Evolutionary conservation across 2,888 invertebrate species (phyloP), one percentile per base, ranked within the genome.

Genomic region (Trilocha varians): DNA sequence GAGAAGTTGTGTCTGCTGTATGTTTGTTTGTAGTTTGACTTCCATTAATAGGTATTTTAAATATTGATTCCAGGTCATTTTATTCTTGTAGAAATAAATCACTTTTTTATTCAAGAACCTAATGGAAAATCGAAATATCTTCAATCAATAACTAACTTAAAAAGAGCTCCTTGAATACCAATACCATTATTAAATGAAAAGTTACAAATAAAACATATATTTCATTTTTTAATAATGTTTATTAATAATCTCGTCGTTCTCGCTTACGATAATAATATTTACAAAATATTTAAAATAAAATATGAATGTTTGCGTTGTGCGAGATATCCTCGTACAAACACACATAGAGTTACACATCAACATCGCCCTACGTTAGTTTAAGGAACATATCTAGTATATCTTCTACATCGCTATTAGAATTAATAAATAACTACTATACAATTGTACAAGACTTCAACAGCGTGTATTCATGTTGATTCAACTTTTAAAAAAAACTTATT

Each of bases 361-460:
- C 71, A 73, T 70, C 66, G 53, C 61, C 58, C 78, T 77, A 78
- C 75, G 45, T 64, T 65, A 53, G 57, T 52, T 55, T 59, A 75
- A 74, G 75, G 72, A 78, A 78, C 78, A 74, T 78, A 76, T 66
- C 79, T 79, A 82, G 65, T 65, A 25, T 25, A 25, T 70, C 62
- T 51, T 59, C 79, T 79, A 80, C 78, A 53, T 56, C 59, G 65
- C 72, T 78, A 77, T 73, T 55, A 62, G 25, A 57, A 64, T 65
- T 64, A 62, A 63, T 68, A 63, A 63, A 59, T 64, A 61, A 50
- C 77, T 80, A 79, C 77, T 73, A 76, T 77, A 79, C 74, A 76
- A 74, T 72, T 74, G 64, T 71, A 72, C 67, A 74, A 70, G 71
- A 67, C 63, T 56, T 68, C 57, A 71, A 73, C 69, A 71, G 66